These are phyloP conservation scores for Trissolcus basalis DNA, from an alignment of 1,140 invertebrate genomes.

Conservation along the genomic window DNA sequence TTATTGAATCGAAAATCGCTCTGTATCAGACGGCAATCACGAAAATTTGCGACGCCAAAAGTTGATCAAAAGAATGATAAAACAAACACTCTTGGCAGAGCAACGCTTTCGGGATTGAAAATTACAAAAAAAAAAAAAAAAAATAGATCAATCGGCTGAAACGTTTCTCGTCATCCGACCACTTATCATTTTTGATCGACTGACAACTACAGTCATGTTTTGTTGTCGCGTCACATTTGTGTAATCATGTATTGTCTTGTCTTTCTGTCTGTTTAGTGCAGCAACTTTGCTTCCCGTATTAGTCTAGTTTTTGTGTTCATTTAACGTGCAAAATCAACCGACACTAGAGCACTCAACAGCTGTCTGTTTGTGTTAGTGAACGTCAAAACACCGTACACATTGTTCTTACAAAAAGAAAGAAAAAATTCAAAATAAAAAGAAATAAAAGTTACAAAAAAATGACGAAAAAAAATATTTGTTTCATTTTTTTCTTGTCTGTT, in stretches of 20 bases:
- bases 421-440: slow-evolving; percentile 22
- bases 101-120: slow-evolving; percentile 19
- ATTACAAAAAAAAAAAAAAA: slow-evolving; percentile 10
- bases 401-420: slow-evolving; percentile 27
- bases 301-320: slow-evolving; percentile 60
- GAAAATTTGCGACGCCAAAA: slow-evolving; percentile 50
- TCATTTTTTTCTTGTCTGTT: slow-evolving; percentile 19
- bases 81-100: slow-evolving; percentile 8
- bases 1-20: slow-evolving; percentile 39
- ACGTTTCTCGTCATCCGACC: slow-evolving; percentile 13
- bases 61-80: slow-evolving; percentile 24
- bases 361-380: slow-evolving; percentile 59
- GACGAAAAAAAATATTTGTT: slow-evolving; percentile 15
- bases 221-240: slow-evolving; percentile 56
- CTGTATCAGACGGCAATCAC: slow-evolving; percentile 48
- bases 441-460: slow-evolving; percentile 22
- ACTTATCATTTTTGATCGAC: slow-evolving; percentile 48
- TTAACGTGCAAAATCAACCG: slow-evolving; percentile 54
- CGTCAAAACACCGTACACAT: slow-evolving; percentile 58
- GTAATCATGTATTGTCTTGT: slow-evolving; percentile 60
- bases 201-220: slow-evolving; percentile 48
- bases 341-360: slow-evolving; percentile 58
- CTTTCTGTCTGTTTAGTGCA: slow-evolving; percentile 57
- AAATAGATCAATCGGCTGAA: slow-evolving; percentile 24
- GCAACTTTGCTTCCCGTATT: slow-evolving; percentile 57